Base-by-base conservation (phyloP, 2,888 invertebrate genomes). In the Parascotia fuliginaria region DNA sequence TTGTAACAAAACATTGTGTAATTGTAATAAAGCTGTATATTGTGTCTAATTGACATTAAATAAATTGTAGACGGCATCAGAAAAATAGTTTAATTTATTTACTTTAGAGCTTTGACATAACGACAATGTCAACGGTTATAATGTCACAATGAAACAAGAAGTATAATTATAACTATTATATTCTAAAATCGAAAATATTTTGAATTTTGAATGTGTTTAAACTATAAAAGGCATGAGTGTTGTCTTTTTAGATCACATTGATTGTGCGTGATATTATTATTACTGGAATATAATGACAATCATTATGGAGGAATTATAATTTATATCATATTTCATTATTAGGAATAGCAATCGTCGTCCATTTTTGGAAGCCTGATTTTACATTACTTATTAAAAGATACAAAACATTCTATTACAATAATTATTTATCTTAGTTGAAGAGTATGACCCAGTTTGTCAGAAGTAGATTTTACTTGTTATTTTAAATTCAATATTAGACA, bases 181-280 rank as follows among this genome's bases (percentile, higher is more conserved):
- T 51, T 53, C 59, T 70, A 73, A 75, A 66, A 58, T 75, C 73
- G 73, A 78, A 79, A 81, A 77, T 76, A 78, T 75, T 72, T 67
- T 58, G 60, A 63, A 61, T 66, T 67, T 65, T 56, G 55, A 60
- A 58, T 64, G 47, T 47, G 60, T 53, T 70, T 65, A 57, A 50
- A 54, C 51, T 60, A 64, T 68, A 63, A 73, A 82, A 83, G 82
- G 82, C 81, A 75, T 68, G 67, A 70, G 2, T 75, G 71, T 70
- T 53, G 64, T 77, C 66, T 55, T 56, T 53, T 58, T 65, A 67
- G 59, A 85, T 85, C 83, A 86, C 83, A 84, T 74, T 46, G 42
- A 75, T 87, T 88, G 87, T 87, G 87, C 87, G 85, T 81, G 73
- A 81, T 72, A 76, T 24, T 24, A 24, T 6, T 73, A 50, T 45